These are phyloP conservation scores for Scylla paramamosain DNA, from an alignment of 1,140 invertebrate genomes.

Conservation along the genomic window DNA sequence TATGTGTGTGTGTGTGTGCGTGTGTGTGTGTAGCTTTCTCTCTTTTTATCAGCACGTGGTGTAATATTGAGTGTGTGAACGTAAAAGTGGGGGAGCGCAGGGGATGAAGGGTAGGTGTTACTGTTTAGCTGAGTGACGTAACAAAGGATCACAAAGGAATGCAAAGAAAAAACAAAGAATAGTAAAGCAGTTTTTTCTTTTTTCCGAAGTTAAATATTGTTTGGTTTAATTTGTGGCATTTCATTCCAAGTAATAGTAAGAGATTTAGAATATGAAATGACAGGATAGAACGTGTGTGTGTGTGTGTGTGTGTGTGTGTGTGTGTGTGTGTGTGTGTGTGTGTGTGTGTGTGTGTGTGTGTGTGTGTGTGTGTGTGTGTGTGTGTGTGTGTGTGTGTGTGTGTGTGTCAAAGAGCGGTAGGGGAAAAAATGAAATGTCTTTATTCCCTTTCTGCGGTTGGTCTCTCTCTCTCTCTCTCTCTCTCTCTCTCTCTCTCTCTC, in stretches of 20 bases:
- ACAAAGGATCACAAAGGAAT: too few species aligned
- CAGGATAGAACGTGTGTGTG: neutral
- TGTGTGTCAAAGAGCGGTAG: neutral
- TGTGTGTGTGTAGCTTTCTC: neutral
- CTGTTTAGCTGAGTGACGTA: neutral
- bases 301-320: constrained; percentile 42
- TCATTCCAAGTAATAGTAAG: too few species aligned
- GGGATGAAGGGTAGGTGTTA: neutral
- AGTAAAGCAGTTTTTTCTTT: too few species aligned
- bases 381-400: constrained; percentile 45
- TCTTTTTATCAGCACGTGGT: neutral
- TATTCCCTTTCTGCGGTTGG: too few species aligned
- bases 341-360: neutral
- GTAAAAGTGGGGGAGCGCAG: neutral
- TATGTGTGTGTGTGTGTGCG: constrained; percentile 10
- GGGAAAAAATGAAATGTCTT: too few species aligned
- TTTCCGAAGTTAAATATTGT: too few species aligned
- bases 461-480: too few species aligned
- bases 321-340: neutral
- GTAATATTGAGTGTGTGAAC: neutral
- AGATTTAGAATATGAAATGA: too few species aligned
- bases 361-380: constrained; percentile 47
- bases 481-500: too few species aligned
- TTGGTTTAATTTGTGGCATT: too few species aligned
- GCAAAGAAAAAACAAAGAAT: too few species aligned